These are phyloP conservation scores for Pimephales promelas DNA, from an alignment of 2,113 vertebrate species.

Conservation along the genomic window DNA sequence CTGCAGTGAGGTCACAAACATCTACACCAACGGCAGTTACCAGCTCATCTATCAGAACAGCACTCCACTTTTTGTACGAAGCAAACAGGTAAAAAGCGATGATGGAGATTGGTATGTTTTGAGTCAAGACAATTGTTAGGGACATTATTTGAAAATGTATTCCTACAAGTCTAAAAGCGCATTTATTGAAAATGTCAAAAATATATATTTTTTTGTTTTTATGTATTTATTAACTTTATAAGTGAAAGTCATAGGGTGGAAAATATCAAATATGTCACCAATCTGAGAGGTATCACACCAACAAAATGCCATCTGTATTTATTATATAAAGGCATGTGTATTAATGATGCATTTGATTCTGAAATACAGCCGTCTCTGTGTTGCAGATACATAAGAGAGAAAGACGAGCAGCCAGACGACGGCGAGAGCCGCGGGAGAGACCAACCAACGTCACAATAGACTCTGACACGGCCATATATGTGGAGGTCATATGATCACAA, in stretches of 20 bases:
- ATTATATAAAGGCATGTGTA: neutral
- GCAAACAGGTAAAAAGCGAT: conserved; percentile 64
- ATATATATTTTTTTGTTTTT: too few species aligned
- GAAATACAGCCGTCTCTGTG: neutral
- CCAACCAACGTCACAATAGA: conserved; percentile 56
- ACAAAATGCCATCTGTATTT: neutral
- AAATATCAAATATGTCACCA: too few species aligned
- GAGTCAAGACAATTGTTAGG: too few species aligned
- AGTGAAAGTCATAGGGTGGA: too few species aligned
- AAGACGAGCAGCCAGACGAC: conserved; percentile 49
- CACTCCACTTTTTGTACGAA: conserved; percentile 75
- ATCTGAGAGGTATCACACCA: neutral
- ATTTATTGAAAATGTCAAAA: too few species aligned
- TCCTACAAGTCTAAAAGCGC: too few species aligned
- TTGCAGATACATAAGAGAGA: conserved; percentile 55
- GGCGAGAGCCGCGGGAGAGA: conserved; percentile 40
- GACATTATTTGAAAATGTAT: too few species aligned
- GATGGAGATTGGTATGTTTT: too few species aligned
- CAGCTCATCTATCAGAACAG: conserved; percentile 80
- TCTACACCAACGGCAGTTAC: conserved; percentile 81
- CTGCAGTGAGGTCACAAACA: conserved; percentile 75
- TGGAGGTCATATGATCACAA: conserved; percentile 69
- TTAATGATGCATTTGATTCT: neutral
- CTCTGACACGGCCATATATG: conserved; percentile 72
- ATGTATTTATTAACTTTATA: too few species aligned